Percentiles rank a stretch among this genome's conserved stretches.
Conservation (phyloP, 2,797 vertebrate genomes). For the Dermochelys coriacea region DNA sequence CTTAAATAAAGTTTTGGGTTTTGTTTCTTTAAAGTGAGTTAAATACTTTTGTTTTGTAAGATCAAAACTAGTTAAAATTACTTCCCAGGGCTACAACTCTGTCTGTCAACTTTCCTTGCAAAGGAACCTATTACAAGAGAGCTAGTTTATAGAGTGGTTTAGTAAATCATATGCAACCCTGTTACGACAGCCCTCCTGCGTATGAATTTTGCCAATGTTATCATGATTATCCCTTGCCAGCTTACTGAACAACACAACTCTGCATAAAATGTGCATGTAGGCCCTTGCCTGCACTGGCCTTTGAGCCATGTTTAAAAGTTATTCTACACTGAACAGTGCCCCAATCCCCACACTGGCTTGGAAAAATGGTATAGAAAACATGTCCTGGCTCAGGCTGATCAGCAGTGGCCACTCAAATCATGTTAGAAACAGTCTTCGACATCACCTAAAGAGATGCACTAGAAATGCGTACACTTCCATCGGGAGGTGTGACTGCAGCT, state of each 20-base stretch:
- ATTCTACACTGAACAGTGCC: neutral
- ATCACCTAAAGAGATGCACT: too few species aligned
- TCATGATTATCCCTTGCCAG: too few species aligned
- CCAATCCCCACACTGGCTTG: neutral
- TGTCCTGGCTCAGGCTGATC: neutral
- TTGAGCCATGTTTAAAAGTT: neutral
- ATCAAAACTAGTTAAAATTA: neutral
- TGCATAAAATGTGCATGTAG: rapidly evolving
- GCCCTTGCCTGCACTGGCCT: neutral
- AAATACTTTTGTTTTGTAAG: too few species aligned
- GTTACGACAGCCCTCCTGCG: neutral
- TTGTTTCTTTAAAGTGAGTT: too few species aligned
- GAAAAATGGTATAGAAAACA: neutral
- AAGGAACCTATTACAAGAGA: neutral
- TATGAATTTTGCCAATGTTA: neutral
- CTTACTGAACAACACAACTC: neutral
- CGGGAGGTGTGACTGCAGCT: too few species aligned
- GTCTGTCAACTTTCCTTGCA: neutral
- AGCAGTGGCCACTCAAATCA: neutral
- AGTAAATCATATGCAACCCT: neutral
- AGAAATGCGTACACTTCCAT: too few species aligned
- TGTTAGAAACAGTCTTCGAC: neutral
- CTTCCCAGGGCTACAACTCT: neutral
- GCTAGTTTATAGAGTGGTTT: neutral
- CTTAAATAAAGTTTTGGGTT: too few species aligned